phyloP scores from a whole-genome alignment of 1,140 invertebrate genomes.

The Coelopa frigida region DNA sequence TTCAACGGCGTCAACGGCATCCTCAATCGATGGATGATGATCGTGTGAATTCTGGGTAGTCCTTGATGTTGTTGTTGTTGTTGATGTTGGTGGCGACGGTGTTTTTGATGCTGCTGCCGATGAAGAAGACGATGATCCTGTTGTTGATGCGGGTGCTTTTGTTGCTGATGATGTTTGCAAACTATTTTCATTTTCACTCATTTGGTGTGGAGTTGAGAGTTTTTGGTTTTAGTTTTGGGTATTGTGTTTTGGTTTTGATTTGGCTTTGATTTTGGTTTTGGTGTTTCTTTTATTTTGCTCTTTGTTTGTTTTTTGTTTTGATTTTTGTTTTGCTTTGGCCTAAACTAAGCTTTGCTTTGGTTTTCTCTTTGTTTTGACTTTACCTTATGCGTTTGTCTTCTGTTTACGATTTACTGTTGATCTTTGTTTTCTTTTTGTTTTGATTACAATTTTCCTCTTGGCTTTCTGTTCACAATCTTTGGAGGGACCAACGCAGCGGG shows the following conservation, averaged over 20 bases:
- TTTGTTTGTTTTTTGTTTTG: neutral
- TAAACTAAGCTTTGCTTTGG: no score
- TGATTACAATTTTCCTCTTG: no score
- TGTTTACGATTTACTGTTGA: no score
- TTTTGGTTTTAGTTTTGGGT: conserved; percentile 3
- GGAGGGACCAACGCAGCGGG: no score
- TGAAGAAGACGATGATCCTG: neutral
- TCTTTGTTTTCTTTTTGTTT: no score
- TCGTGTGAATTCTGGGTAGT: no score
- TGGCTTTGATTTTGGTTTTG: neutral
- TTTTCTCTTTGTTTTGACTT: no score
- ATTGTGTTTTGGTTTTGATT: neutral
- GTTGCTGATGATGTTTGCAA: conserved; percentile 9
- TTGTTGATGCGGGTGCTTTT: conserved; percentile 10
- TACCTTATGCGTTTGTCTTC: no score
- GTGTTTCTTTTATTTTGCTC: neutral
- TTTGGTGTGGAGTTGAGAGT: conserved; percentile 7
- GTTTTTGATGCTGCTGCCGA: neutral
- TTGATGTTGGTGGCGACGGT: conserved; percentile 2
- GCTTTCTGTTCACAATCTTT: no score
- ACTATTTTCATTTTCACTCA: conserved; percentile 15
- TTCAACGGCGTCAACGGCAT: no score
- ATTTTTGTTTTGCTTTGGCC: no score
- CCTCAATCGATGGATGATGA: no score
- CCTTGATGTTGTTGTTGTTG: conserved; percentile 3